These are phyloP conservation scores for Periplaneta americana DNA, from an alignment of 1,140 invertebrate genomes.

Conservation along the genomic window DNA sequence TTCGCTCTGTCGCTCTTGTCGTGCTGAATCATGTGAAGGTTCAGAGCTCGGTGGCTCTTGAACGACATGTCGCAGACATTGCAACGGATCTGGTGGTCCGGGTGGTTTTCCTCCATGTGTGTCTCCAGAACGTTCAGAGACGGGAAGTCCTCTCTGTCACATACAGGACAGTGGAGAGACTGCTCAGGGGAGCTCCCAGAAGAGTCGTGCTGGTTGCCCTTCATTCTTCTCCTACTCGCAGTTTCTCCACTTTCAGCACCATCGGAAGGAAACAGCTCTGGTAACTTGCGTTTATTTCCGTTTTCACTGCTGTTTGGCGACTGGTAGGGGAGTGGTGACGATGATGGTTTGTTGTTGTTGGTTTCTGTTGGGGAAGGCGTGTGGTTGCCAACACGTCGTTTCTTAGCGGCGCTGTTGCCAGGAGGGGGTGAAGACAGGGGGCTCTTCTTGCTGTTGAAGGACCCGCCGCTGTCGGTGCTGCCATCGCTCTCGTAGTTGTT, in stretches of 20 bases:
- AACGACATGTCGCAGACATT: constrained; percentile 62
- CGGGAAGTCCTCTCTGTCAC: constrained; percentile 53
- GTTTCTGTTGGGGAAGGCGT: background rate
- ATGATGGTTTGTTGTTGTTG: background rate
- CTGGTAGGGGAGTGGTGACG: background rate
- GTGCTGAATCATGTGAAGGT: constrained; percentile 56
- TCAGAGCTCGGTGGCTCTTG: constrained; percentile 61
- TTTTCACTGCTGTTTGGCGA: background rate
- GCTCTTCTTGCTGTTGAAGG: constrained; percentile 14
- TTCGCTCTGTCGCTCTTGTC: constrained; percentile 31
- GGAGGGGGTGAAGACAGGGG: constrained; percentile 33
- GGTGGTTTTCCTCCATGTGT: constrained; percentile 67
- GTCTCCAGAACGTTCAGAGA: constrained; percentile 51
- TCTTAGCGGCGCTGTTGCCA: constrained; percentile 11
- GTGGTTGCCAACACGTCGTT: background rate
- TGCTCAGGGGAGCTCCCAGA: background rate
- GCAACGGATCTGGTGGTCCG: constrained; percentile 61
- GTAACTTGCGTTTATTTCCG: background rate
- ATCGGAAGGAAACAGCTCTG: background rate
- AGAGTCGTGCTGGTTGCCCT: background rate
- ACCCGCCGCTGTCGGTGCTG: constrained; percentile 31
- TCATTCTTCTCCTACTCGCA: background rate
- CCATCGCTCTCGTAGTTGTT: constrained; percentile 33
- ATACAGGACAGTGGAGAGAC: constrained; percentile 48
- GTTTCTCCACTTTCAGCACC: constrained; percentile 11